Evolutionary conservation across 2,888 invertebrate genomes (phyloP).

Genomic region (Nomada ferruginata): DNA sequence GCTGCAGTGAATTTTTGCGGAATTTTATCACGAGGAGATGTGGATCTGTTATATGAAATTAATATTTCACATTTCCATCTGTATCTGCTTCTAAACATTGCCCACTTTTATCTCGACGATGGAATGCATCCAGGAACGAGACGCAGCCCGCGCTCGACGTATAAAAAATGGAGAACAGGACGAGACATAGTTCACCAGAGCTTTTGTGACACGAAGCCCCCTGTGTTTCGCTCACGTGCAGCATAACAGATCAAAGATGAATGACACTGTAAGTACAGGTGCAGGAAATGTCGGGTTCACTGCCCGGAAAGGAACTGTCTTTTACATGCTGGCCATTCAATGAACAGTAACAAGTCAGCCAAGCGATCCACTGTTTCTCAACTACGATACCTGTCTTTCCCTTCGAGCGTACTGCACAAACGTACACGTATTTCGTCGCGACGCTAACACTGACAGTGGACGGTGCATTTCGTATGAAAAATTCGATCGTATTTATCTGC

Average conservation of each 20-base stretch:
- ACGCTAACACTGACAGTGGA: conserved; percentile 22
- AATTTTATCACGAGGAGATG: too few species aligned
- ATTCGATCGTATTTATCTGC: conserved; percentile 8
- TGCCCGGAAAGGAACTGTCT: conserved; percentile 60
- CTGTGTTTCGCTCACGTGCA: conserved; percentile 54
- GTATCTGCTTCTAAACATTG: too few species aligned
- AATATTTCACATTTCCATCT: too few species aligned
- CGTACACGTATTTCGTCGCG: conserved; percentile 5
- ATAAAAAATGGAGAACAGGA: conserved; percentile 33
- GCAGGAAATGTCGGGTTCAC: conserved; percentile 54
- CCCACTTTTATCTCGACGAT: conserved; percentile 12
- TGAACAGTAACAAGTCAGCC: conserved; percentile 57
- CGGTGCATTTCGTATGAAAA: conserved; percentile 30
- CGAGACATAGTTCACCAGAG: conserved; percentile 11
- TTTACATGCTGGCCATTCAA: conserved; percentile 63
- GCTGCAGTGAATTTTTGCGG: too few species aligned
- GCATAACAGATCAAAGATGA: conserved; percentile 59
- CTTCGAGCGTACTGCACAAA: conserved; percentile 27
- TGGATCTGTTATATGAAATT: too few species aligned
- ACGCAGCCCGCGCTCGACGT: conserved; percentile 2
- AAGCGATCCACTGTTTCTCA: conserved; percentile 43
- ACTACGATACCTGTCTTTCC: background rate
- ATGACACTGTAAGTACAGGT: conserved; percentile 55
- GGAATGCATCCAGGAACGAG: conserved; percentile 22
- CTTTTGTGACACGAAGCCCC: conserved; percentile 29